Percentiles rank a stretch among this genome's conserved stretches.
These are phyloP conservation scores for Julus scandinavius DNA, from an alignment of 2,888 invertebrate genomes.

Conservation along the genomic window DNA sequence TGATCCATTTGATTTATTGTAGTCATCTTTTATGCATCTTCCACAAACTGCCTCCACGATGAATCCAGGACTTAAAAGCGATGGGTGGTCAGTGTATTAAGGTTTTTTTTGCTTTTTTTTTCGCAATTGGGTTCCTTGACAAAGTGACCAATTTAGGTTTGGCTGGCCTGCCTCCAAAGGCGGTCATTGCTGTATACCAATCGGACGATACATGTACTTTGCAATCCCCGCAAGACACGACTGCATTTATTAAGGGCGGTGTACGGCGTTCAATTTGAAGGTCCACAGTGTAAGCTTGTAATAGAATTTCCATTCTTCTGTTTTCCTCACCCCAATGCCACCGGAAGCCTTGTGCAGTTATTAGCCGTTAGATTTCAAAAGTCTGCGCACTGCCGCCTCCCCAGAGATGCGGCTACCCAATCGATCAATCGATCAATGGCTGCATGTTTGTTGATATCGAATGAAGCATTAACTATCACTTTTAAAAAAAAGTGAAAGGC, in stretches of 20 bases:
- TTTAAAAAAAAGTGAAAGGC: conserved; percentile 6
- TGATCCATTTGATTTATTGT: too few species aligned
- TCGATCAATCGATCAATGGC: conserved; percentile 36
- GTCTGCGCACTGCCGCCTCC: not conserved
- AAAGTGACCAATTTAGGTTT: conserved; percentile 9
- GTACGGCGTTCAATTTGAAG: not conserved
- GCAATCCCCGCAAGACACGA: not conserved
- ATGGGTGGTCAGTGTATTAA: not conserved
- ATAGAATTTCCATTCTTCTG: conserved; percentile 2
- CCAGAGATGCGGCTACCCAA: not conserved
- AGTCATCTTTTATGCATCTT: too few species aligned
- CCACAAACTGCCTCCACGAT: too few species aligned
- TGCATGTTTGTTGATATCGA: conserved; percentile 37
- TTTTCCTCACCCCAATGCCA: conserved; percentile 13
- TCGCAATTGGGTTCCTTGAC: not conserved
- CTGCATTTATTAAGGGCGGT: conserved; percentile 26
- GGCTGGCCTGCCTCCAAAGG: not conserved
- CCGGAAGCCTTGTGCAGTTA: conserved; percentile 28
- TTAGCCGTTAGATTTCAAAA: conserved; percentile 20
- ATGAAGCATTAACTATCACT: conserved; percentile 39
- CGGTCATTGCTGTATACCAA: not conserved
- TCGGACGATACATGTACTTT: not conserved
- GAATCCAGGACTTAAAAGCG: not conserved
- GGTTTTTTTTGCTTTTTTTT: not conserved
- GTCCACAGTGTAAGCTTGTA: not conserved